A percentile compares a stretch with the other conserved stretches of the same genome.
Evolutionary conservation across 1,140 invertebrate species (phyloP).

Genomic region (Homarus americanus): DNA sequence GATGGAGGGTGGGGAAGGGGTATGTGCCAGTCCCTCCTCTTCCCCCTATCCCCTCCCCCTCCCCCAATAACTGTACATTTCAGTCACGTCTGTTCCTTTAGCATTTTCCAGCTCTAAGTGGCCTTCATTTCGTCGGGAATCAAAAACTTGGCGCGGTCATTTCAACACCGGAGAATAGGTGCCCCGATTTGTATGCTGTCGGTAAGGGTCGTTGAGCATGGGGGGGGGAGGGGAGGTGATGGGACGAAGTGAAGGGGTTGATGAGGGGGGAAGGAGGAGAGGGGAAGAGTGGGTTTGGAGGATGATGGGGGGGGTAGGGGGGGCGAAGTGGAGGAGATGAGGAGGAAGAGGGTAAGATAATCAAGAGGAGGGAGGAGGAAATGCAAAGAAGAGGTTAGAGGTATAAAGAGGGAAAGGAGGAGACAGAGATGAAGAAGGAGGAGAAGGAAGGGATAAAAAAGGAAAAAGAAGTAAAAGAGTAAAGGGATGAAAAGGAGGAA

Average conservation of each 20-base stretch:
- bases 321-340: not conserved
- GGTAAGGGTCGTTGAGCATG: not conserved
- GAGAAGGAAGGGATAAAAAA: too few species aligned
- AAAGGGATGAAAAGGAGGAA: too few species aligned
- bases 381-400: not conserved
- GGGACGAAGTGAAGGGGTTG: not conserved
- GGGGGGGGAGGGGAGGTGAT: not conserved
- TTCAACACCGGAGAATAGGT: not conserved
- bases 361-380: not conserved
- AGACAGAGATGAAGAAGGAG: too few species aligned
- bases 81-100: not conserved
- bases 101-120: not conserved
- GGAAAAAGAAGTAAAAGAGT: too few species aligned
- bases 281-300: not conserved
- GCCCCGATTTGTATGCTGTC: constrained; percentile 4
- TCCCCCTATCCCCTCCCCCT: not conserved
- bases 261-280: not conserved
- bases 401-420: not conserved
- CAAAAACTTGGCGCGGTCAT: not conserved
- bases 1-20: constrained; percentile 1
- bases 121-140: not conserved
- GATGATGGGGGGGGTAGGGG: not conserved
- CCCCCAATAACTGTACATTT: not conserved
- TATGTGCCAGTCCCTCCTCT: not conserved
- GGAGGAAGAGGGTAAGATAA: not conserved